These are phyloP conservation scores for Eupithecia dodoneata DNA, from an alignment of 2,888 invertebrate species.

Conservation along the genomic window DNA sequence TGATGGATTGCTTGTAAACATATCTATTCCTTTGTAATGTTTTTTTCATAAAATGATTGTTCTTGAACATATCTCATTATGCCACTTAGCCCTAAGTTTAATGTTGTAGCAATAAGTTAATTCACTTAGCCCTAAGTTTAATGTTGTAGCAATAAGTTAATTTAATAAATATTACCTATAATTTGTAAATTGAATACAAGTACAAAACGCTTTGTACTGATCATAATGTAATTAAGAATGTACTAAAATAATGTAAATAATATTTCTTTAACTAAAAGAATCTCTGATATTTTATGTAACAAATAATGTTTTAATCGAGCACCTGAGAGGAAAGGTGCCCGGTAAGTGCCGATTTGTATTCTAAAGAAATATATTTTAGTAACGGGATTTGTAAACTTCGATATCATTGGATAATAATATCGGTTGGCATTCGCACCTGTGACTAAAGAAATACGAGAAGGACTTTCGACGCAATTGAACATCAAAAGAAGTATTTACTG, in stretches of 20 bases:
- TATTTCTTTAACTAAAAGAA: conserved; percentile 11
- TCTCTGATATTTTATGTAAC: not conserved
- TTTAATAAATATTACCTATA: conserved; percentile 42
- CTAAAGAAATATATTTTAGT: conserved; percentile 24
- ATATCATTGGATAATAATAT: conserved; percentile 2
- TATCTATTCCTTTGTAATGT: conserved; percentile 54
- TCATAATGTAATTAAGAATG: conserved; percentile 46
- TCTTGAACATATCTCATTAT: conserved; percentile 76
- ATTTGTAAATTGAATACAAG: conserved; percentile 53
- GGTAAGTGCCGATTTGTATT: conserved; percentile 21
- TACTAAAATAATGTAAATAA: conserved; percentile 52
- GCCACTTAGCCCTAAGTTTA: conserved; percentile 63
- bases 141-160: conserved; percentile 41
- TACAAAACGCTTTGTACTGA: conserved; percentile 54
- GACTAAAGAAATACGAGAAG: not conserved
- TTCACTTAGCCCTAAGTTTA: conserved; percentile 60
- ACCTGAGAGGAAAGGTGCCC: conserved; percentile 20
- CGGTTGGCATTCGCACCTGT: conserved; percentile 23
- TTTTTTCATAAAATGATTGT: conserved; percentile 48
- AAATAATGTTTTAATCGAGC: conserved; percentile 3
- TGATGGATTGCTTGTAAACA: conserved; percentile 51
- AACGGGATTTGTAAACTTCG: conserved; percentile 22
- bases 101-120: conserved; percentile 41
- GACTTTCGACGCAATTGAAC: conserved; percentile 10
- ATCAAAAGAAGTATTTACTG: conserved; percentile 18